These are phyloP conservation scores for Phrynocephalus vlangalii DNA, from an alignment of 2,797 vertebrate species.

Conservation along the genomic window DNA sequence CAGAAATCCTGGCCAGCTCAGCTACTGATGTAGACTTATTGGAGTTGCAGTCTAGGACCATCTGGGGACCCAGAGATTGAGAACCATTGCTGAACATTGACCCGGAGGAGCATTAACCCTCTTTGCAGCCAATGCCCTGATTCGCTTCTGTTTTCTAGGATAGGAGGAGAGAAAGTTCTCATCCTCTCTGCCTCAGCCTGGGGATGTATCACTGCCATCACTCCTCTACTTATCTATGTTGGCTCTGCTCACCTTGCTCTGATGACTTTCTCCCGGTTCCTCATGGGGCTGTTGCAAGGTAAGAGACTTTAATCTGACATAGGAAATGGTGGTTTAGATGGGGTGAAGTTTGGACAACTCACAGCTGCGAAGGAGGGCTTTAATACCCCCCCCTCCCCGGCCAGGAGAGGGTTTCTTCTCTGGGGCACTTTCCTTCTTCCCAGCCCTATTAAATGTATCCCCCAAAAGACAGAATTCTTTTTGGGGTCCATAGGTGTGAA, in stretches of 20 bases:
- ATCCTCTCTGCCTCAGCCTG: slow-evolving; percentile 91
- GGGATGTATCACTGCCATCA: slow-evolving; percentile 90
- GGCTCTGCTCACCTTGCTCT: slow-evolving; percentile 88
- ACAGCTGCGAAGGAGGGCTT: not conserved
- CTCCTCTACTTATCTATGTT: slow-evolving; percentile 85
- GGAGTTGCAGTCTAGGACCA: too few species aligned
- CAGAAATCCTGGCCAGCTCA: too few species aligned
- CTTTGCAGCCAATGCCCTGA: not conserved
- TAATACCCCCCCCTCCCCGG: not conserved
- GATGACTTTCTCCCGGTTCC: slow-evolving; percentile 89
- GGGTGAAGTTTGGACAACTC: too few species aligned
- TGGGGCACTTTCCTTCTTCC: too few species aligned
- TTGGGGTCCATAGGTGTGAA: not conserved
- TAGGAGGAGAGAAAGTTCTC: slow-evolving; percentile 96
- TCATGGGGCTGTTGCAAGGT: slow-evolving; percentile 96
- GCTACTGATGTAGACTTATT: too few species aligned
- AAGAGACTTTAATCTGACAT: slow-evolving; percentile 36
- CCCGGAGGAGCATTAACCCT: too few species aligned
- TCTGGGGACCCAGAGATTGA: too few species aligned
- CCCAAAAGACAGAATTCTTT: not conserved
- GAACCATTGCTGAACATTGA: too few species aligned
- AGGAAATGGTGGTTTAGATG: not conserved
- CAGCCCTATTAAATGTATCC: too few species aligned
- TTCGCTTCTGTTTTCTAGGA: slow-evolving; percentile 73
- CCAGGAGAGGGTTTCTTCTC: too few species aligned